Evolutionary conservation across 2,797 vertebrate genomes (phyloP), one percentile per base, ranked within the genome.

Genomic region (Acropternis orthonyx): DNA sequence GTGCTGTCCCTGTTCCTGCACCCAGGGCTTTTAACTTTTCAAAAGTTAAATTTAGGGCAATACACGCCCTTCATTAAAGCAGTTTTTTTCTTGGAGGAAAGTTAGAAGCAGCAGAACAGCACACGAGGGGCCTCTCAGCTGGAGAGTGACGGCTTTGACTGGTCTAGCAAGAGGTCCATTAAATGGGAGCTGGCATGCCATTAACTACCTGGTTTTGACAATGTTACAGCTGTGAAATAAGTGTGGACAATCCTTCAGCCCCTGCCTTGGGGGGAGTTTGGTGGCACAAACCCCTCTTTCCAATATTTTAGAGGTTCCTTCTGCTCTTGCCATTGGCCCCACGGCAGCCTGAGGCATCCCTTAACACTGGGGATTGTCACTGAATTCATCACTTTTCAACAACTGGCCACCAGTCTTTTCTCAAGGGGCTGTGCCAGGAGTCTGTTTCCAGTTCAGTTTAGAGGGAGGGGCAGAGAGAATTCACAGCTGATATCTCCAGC

Each of bases 21-120:
- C 65, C 72, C 49, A 13, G 52, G 69, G 85, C 75, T 92, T 71
- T 74, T 81, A 55, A 58, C 75, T 91, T 84, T 58, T 16, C 73
- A 61, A 24, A 85, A 94, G 75, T 92, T 77, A 87, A 87, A 78
- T 63, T 8, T 72, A 72, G 55, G 89, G 88, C 80, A 74, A 77
- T 61, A 24, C 10, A 12, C 76, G 85, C 63, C 87, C 67, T 67
- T 91, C 56, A 67, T 77, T 49, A 89, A 89, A 89, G 69, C 63
- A 34, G 51, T 23, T 79, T 71, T 85, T 69, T 56, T 83, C 61
- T 56, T 52, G 85, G 58, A 77, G 61, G 63, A 61, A 78, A 82
- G 81, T 82, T 55, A n/a, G 84, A 49, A 86, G 88, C 69, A 3
- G 44, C 7, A 7, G 61, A 84, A 81, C 13, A 9, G 58, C 77